These are phyloP conservation scores for Ambastaia sidthimunki DNA, from an alignment of 2,797 vertebrate genomes.

Conservation along the genomic window DNA sequence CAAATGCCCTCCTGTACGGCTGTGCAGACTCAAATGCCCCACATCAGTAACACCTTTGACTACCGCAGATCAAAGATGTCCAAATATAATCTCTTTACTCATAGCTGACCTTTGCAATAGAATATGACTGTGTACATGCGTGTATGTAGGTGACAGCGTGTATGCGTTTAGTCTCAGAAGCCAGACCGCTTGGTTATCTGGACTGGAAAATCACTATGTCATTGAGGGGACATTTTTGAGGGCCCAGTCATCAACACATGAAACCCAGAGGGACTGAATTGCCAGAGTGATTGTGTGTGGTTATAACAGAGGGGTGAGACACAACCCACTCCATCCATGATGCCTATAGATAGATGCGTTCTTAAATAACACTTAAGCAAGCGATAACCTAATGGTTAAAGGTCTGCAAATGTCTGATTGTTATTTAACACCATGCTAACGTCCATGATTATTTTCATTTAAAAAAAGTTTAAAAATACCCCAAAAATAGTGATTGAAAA, in stretches of 20 bases:
- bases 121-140: conserved; percentile 34
- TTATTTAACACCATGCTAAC: not conserved
- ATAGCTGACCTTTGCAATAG: conserved; percentile 75
- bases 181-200: conserved; percentile 41
- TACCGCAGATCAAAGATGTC: conserved; percentile 60
- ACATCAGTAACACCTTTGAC: conserved; percentile 43
- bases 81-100: conserved; percentile 73
- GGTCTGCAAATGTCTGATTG: not conserved
- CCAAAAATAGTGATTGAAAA: no score
- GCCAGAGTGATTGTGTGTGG: not conserved
- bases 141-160: not conserved
- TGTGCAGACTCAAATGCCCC: conserved; percentile 4
- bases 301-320: not conserved
- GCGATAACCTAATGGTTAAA: not conserved
- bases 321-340: not conserved
- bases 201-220: conserved; percentile 19
- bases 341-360: not conserved
- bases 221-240: conserved; percentile 16
- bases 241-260: conserved; percentile 5
- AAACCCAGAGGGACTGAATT: not conserved
- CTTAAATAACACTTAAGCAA: conserved; percentile 2
- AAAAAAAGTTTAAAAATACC: no score
- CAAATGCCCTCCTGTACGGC: conserved; percentile 12
- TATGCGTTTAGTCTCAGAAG: conserved; percentile 63
- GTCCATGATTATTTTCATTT: not conserved